Percentiles rank a stretch among this genome's conserved stretches.
phyloP scores from a whole-genome alignment of 2,888 invertebrate species.

The Pachliopta kotzebuea region DNA sequence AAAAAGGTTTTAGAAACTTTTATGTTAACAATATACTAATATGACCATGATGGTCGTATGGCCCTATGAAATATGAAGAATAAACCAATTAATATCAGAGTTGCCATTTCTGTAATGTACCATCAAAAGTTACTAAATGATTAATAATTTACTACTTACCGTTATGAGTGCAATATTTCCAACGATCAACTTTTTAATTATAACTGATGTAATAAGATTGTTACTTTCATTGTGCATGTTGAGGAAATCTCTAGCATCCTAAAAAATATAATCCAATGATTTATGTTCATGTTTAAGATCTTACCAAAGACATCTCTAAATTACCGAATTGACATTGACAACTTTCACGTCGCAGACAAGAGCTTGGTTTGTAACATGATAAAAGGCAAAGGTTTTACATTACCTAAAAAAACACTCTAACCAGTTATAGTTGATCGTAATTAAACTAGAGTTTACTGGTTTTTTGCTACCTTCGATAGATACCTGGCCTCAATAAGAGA shows the following conservation, averaged over 20 bases:
- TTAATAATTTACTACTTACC: conserved; percentile 41
- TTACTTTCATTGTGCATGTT: conserved; percentile 50
- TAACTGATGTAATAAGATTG: conserved; percentile 48
- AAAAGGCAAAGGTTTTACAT: neutral
- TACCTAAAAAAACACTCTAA: no score
- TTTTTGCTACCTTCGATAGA: no score
- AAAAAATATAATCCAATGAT: conserved; percentile 24
- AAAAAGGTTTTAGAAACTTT: no score
- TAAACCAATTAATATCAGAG: no score
- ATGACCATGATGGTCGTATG: no score
- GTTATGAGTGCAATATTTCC: conserved; percentile 44
- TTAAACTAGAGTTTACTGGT: no score
- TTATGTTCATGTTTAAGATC: neutral
- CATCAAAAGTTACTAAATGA: no score
- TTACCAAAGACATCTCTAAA: neutral
- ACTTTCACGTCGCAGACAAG: neutral
- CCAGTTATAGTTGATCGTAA: no score
- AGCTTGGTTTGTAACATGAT: neutral
- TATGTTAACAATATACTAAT: no score
- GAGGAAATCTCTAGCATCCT: conserved; percentile 63
- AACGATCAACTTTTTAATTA: conserved; percentile 47
- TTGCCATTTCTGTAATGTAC: no score
- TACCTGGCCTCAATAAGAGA: no score
- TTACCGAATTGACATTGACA: neutral
- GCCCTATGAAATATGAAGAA: no score